Evolutionary conservation across 2,797 vertebrate genomes (phyloP), one percentile per base, ranked within the genome.

Genomic region (Syncerus caffer): DNA sequence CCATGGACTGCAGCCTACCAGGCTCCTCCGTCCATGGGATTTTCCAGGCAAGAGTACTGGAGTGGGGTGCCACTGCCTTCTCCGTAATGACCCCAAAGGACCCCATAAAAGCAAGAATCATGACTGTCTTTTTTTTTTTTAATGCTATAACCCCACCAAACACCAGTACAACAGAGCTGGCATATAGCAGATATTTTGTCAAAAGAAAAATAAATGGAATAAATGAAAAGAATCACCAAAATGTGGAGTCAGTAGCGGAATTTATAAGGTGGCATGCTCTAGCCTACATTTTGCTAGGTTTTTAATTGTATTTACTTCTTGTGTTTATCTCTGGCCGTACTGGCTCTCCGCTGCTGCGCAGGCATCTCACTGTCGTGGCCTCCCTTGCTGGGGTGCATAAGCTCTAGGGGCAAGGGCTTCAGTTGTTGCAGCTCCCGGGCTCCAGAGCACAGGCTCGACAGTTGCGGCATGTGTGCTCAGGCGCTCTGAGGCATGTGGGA

Each of bases 401-500:
- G 6, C 23, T 45, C 23, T 1, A 27, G 71, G 67, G 25, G 21
- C 67, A 74, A 21, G n/a, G 34, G 67, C 34, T 23, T 7, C 34
- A 74, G 67, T 1, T 3, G 34, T 0, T 42, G 34, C 67, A 25
- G 34, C 34, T 14, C 34, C 34, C 0, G 1, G 71, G 23, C 38
- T 74, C 3, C 38, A 8, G 23, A 74, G 71, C 19, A 45, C 71
- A 45, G 38, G 38, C 71, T 74, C 23, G 0, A 27, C 0, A 15
- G 71, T 1, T 14, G 71, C 15, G 71, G 23, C 12, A 8, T 2
- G 1, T 0, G 1, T 4, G 13, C 38, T 42, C 3, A 45, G 38
- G 6, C 7, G 71, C 71, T 27, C 71, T 25, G 71, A 74, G 38
- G 38, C 71, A 7, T 3, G 38, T 4, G 12, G 71, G 23, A 15